Evolutionary conservation across 2,797 vertebrate species (phyloP).

Genomic region (Aviceda cuculoides): DNA sequence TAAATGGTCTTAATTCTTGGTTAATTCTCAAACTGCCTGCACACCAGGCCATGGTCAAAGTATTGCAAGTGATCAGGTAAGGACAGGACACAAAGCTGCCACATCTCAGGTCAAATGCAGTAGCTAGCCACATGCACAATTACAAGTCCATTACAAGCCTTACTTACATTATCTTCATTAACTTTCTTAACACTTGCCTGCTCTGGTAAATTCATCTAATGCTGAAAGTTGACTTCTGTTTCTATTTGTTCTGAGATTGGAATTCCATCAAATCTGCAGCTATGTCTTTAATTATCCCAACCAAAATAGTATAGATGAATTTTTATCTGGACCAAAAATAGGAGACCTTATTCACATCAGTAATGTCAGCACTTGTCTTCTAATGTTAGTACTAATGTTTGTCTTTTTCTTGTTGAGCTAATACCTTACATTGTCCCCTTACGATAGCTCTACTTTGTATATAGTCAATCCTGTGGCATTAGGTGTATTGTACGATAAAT

Average conservation of each 20-base stretch:
- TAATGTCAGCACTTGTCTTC: background rate
- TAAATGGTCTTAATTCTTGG: background rate
- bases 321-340: background rate
- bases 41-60: background rate
- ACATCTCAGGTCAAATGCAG: background rate
- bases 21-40: background rate
- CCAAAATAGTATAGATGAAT: background rate
- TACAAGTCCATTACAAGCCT: background rate
- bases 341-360: background rate
- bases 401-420: background rate
- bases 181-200: background rate
- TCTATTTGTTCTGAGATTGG: background rate
- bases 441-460: background rate
- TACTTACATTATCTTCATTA: background rate
- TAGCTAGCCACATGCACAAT: background rate
- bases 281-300: background rate
- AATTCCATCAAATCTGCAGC: background rate
- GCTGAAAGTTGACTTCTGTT: background rate
- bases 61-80: background rate
- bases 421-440: background rate
- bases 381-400: background rate
- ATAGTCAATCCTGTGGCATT: background rate
- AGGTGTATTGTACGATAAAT: background rate
- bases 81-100: background rate
- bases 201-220: background rate